Base-by-base conservation (phyloP, 2,888 invertebrate genomes). In the Tillus elongatus region DNA sequence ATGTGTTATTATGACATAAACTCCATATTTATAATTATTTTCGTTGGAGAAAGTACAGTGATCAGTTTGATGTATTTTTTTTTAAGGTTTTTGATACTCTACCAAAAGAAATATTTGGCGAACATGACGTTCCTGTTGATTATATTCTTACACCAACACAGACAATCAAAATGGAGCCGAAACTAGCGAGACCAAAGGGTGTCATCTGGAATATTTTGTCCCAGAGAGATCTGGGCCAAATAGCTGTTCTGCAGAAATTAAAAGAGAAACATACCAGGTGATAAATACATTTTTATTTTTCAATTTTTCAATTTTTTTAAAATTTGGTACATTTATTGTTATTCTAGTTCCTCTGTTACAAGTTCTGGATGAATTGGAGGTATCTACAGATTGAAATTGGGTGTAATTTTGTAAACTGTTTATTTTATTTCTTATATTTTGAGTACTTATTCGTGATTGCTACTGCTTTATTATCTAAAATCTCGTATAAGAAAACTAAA, bases 141-240 rank as follows among this genome's bases (percentile, higher is more conserved):
- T 75, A 84, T 50, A 90, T 91, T 56, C 72, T 89, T 49, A 90
- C 90, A 4, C 89, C 89, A 15, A 84, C 82, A 8, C 77, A 82
- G 68, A 79, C 85, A 46, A 77, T 82, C 51, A 61, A 71, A 46
- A 74, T 81, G 36, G 61, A 68, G 35, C 70, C 72, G 35, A 70
- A 68, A 43, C 61, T 74, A 45, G 68, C 72, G 19, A 76, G 82
- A 48, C 88, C 89, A 2, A 58, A 62, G 24, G 83, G 83, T n/a
- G 77, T 90, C 26, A 71, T 82, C 54, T 90, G 90, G 90, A 76
- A 80, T 47, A 60, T 84, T 44, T 66, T 89, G 36, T 83, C 83
- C 15, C 72, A 76, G 50, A 74, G 83, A 34, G 77, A 82, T 43
- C 60, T 89, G 13, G 75, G 75, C 51, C 71, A 77, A 35, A 80